These are phyloP conservation scores for Melanchra persicariae DNA, from an alignment of 2,888 invertebrate species.

Conservation along the genomic window DNA sequence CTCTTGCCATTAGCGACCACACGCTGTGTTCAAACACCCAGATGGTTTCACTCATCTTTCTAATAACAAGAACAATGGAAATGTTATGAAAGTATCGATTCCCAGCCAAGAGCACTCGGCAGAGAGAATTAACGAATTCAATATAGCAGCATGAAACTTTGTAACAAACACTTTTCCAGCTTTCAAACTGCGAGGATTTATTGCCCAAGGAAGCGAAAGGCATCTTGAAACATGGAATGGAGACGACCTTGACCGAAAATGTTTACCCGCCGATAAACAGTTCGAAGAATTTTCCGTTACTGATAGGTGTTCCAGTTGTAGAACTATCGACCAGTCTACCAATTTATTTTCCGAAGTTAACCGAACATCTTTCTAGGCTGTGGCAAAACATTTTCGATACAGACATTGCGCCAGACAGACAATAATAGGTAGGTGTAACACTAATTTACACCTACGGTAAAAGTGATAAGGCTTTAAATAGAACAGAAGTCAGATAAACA, in stretches of 20 bases:
- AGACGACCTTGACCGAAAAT: constrained; percentile 55
- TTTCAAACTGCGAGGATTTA: constrained; percentile 56
- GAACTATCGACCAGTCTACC: constrained; percentile 36
- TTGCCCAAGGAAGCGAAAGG: constrained; percentile 46
- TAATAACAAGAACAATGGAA: constrained; percentile 37
- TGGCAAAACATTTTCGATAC: constrained; percentile 3
- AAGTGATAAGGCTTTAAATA: constrained; percentile 45
- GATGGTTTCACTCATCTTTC: constrained; percentile 16
- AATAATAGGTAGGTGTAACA: constrained; percentile 4
- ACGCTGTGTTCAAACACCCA: constrained; percentile 18
- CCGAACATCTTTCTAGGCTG: constrained; percentile 21
- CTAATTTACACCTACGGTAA: constrained; percentile 34
- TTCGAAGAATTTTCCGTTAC: constrained; percentile 36
- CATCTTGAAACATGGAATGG: constrained; percentile 42
- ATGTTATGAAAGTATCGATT: constrained; percentile 37
- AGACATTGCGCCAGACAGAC: constrained; percentile 13
- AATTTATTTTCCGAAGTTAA: constrained; percentile 3
- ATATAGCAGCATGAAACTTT: constrained; percentile 37
- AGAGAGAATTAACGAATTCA: constrained; percentile 48
- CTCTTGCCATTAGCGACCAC: background rate
- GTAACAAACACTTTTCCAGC: constrained; percentile 39
- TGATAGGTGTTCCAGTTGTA: constrained; percentile 21
- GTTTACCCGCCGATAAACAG: constrained; percentile 43
- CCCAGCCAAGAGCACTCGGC: constrained; percentile 23
- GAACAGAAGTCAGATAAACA: constrained; percentile 27